These are phyloP conservation scores for Erythrocercus mccallii DNA, from an alignment of 2,113 vertebrate species.

Conservation along the genomic window DNA sequence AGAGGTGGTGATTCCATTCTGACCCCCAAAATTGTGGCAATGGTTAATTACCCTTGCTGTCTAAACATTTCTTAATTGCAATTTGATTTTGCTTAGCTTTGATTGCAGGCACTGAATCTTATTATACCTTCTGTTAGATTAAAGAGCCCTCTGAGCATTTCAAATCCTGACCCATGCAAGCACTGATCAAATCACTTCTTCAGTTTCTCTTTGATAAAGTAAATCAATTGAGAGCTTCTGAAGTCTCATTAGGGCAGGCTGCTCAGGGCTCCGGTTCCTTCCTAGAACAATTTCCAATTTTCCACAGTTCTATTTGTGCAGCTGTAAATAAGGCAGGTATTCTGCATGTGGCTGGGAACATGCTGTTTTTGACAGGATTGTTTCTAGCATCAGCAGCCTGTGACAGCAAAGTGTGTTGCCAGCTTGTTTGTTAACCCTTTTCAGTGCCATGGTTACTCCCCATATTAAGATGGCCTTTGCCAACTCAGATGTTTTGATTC, in stretches of 20 bases:
- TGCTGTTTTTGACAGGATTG: neutral
- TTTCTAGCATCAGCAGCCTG: neutral
- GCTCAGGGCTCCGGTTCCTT: neutral
- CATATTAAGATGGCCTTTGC: neutral
- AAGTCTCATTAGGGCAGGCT: neutral
- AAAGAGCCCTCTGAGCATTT: constrained; percentile 40
- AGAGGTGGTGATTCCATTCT: neutral
- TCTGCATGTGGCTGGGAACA: neutral
- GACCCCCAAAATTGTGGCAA: neutral
- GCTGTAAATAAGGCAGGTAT: constrained; percentile 11
- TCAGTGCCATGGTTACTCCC: neutral
- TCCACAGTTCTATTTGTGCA: neutral
- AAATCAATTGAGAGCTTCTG: constrained; percentile 6
- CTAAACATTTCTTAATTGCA: constrained; percentile 38
- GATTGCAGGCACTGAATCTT: neutral
- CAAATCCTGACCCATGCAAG: constrained; percentile 16
- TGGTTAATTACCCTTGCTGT: constrained; percentile 29
- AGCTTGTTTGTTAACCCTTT: neutral
- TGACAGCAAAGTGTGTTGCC: neutral
- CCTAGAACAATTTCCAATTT: neutral
- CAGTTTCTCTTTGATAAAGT: constrained; percentile 38
- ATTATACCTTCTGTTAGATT: constrained; percentile 36
- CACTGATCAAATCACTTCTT: constrained; percentile 50
- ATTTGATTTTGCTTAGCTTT: constrained; percentile 12
- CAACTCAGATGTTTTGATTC: neutral